Evolutionary conservation across 2,113 vertebrate genomes (phyloP).

Genomic region (Pelobates fuscus): DNA sequence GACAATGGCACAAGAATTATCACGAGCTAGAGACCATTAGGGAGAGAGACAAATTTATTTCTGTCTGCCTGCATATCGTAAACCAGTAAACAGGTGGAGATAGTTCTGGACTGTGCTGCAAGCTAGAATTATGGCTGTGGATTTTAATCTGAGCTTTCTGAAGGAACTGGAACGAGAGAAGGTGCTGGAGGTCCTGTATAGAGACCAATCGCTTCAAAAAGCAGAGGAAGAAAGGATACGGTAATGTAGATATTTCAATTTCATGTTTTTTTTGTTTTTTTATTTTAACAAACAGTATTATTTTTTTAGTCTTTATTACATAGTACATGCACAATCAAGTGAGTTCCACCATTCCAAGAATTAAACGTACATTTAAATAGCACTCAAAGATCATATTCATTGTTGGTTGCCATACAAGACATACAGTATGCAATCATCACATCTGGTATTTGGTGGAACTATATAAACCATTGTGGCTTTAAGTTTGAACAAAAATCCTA

Average conservation of each 20-base stretch:
- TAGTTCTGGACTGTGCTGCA: not conserved
- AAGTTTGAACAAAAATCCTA: too few species aligned
- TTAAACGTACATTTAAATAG: too few species aligned
- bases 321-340: too few species aligned
- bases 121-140: slow-evolving; percentile 59
- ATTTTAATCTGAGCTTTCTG: slow-evolving; percentile 75
- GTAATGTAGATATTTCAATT: slow-evolving; percentile 59
- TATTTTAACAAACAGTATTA: too few species aligned
- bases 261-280: not conserved
- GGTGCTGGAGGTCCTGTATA: slow-evolving; percentile 83
- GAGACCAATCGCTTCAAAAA: slow-evolving; percentile 77
- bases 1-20: slow-evolving; percentile 14
- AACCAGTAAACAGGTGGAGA: not conserved
- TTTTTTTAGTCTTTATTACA: too few species aligned
- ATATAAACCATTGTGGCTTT: too few species aligned
- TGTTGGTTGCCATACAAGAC: too few species aligned
- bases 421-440: too few species aligned
- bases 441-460: too few species aligned
- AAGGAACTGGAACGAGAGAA: slow-evolving; percentile 75
- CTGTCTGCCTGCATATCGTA: not conserved
- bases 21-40: not conserved
- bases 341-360: too few species aligned
- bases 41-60: slow-evolving; percentile 1
- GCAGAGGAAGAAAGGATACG: slow-evolving; percentile 82
- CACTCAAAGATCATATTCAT: too few species aligned